These are phyloP conservation scores for Melangyna quadrimaculata DNA, from an alignment of 2,888 invertebrate genomes.

Conservation along the genomic window DNA sequence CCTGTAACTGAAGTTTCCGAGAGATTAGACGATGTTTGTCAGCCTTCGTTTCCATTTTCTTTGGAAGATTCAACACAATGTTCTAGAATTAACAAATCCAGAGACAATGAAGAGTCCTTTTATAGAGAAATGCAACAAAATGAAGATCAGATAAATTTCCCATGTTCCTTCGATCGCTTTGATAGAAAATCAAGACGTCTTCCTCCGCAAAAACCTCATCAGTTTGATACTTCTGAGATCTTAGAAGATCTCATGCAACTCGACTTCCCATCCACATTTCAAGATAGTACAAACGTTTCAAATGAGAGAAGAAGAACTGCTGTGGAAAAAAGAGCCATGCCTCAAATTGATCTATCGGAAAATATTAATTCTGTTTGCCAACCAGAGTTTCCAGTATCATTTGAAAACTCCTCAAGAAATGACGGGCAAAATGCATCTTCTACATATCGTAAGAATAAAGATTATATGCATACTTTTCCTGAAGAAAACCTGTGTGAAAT, in stretches of 20 bases:
- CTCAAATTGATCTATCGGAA: conserved; percentile 10
- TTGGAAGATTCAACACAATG: background rate
- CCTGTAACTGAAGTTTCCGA: background rate
- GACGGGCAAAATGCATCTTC: background rate
- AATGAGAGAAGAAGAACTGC: background rate
- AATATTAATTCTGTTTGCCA: background rate
- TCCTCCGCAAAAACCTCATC: background rate
- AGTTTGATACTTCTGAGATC: background rate
- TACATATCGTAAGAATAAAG: background rate
- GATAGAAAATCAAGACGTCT: background rate
- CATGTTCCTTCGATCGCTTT: background rate
- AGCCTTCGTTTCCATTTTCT: conserved; percentile 2
- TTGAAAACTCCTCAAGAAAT: conserved; percentile 2
- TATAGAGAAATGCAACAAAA: background rate
- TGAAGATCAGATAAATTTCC: background rate
- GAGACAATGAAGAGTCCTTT: background rate
- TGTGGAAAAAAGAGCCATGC: background rate
- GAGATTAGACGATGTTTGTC: background rate
- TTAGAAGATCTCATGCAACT: background rate
- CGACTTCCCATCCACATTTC: background rate
- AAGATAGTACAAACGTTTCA: background rate
- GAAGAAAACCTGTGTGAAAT: background rate
- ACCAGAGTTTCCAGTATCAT: conserved; percentile 6
- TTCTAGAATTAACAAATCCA: background rate
- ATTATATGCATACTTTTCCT: background rate